Base-by-base conservation (phyloP, 1,140 invertebrate genomes). In the Hyphantria cunea region DNA sequence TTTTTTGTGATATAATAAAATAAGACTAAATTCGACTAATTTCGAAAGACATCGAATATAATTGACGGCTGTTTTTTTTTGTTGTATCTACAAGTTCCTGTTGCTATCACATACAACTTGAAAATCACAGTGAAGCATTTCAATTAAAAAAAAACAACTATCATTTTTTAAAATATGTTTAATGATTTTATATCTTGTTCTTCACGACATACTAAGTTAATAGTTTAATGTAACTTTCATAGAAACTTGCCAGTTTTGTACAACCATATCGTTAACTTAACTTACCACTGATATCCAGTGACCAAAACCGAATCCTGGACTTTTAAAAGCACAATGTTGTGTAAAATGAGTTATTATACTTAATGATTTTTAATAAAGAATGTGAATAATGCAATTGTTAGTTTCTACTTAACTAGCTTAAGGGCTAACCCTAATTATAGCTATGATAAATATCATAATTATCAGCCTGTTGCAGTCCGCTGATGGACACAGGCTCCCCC, bases 301-400 rank as follows among this genome's bases (percentile, higher is more conserved):
- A 15, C n/a, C 45, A 45, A 32, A 9, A 37, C 31, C 45, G 4
- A 12, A 39, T 7, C 31, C 13, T 25, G 13, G n/a, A 39, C 34
- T 14, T 14, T 3, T 58, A 58, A 14, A 58, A 47, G 55, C 55
- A 58, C 55, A 58, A 58, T 49, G 39, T 25, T 58, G 33, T 58
- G 33, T 58, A 37, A 58, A 33, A 15, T 41, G 45, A 58, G 45
- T 56, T 64, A 51, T 50, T 51, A 64, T 70, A 62, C 65, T 67
- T 61, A 50, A 42, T 59, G 45, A 58, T 58, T 67, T 67, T 67
- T 56, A 67, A 67, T 67, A 67, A 67, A 67, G 55, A 67, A 56
- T 45, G 34, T 60, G 47, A 60, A 37, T 55, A 60, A 67, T 25
- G 37, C 6, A 47, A 3, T 25, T n/a, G 0, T 8, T 15, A 5